A percentile compares a stretch with the other conserved stretches of the same genome.
phyloP scores from a whole-genome alignment of 2,888 invertebrate species.

The Eretmocerus hayati region DNA sequence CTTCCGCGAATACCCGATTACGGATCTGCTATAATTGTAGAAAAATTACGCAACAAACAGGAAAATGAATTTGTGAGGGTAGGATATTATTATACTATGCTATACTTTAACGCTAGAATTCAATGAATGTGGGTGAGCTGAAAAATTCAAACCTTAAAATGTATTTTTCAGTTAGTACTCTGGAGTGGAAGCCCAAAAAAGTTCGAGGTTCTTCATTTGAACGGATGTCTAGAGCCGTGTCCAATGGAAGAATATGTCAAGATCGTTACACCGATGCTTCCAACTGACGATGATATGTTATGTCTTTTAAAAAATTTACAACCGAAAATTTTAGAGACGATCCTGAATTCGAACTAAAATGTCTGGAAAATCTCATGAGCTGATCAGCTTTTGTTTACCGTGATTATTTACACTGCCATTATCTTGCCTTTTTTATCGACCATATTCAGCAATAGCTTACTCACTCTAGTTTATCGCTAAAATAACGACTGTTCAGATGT shows the following conservation, averaged over 20 bases:
- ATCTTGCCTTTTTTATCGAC: too few species aligned
- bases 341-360: slow-evolving; percentile 9
- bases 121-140: too few species aligned
- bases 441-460: too few species aligned
- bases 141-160: background rate
- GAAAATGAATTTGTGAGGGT: slow-evolving; percentile 4
- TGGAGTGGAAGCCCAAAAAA: slow-evolving; percentile 9
- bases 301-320: slow-evolving; percentile 10
- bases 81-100: background rate
- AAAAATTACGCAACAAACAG: slow-evolving; percentile 1
- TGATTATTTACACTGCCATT: too few species aligned
- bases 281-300: slow-evolving; percentile 15
- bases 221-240: slow-evolving; percentile 10
- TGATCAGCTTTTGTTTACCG: too few species aligned
- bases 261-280: slow-evolving; percentile 3
- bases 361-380: too few species aligned
- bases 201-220: slow-evolving; percentile 2
- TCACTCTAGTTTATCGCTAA: too few species aligned
- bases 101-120: background rate
- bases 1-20: background rate
- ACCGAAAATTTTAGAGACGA: slow-evolving; percentile 5
- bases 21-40: slow-evolving; percentile 8
- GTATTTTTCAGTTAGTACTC: slow-evolving; percentile 6
- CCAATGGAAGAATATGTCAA: slow-evolving; percentile 8
- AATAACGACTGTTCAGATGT: too few species aligned